Evolutionary conservation across 1,140 invertebrate species (phyloP), one percentile per base, ranked within the genome.

Genomic region (Drosophila asahinai): DNA sequence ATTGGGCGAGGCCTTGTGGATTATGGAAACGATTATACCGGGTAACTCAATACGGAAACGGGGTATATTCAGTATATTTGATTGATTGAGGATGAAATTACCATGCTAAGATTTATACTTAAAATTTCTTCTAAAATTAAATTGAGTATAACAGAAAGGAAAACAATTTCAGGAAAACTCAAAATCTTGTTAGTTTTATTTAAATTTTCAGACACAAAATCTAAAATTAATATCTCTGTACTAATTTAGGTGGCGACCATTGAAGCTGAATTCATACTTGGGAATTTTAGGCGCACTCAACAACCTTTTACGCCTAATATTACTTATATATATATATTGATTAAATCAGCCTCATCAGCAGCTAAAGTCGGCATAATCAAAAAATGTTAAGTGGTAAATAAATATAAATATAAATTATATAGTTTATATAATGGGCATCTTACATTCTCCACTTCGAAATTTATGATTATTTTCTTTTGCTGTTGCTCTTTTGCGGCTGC

Each of bases 11-110:
- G 81, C 77, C 71, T 62, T 55, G 58, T 71, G 81, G 80, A 86
- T 86, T 86, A 83, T 71, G 74, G 81, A 63, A 87, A 80, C 75
- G 83, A 87, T 87, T 87, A 60, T 61, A 43, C 22, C 22, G 17
- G 27, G 27, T 42, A 38, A 27, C 25, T 36, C 11, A 22, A 30
- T 48, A 48, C 25, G 30, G 9, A 25, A 60, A 51, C 43, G 47
- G 67, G 70, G 68, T 60, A 60, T 72, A 48, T 22, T 15, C 9
- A 52, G 25, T 25, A 8, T 7, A 55, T 57, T 38, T 38, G 54
- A 57, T 57, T 14, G 6, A 17, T 25, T 6, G 3, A 0, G 33
- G 14, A 22, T 3, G 25, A 19, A 19, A 40, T n/a, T 40, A 22
- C 8, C 17, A 36, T 2, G 7, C 27, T 9, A 40, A 11, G 36